A percentile compares a stretch with the other conserved stretches of the same genome.
Evolutionary conservation across 2,797 vertebrate genomes (phyloP).

Genomic region (Cynopterus sphinx): DNA sequence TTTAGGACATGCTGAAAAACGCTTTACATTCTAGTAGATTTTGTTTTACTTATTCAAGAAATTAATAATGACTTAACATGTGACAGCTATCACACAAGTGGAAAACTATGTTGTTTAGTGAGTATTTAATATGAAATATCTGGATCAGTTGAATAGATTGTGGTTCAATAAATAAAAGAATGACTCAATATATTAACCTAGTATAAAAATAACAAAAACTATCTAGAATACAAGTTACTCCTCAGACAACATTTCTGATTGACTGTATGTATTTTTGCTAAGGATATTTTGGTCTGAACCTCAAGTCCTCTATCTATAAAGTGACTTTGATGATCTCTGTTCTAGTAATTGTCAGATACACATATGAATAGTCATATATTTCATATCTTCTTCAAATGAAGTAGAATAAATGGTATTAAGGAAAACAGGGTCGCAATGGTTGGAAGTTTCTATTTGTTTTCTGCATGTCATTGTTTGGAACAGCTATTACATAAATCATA

Average conservation of each 20-base stretch:
- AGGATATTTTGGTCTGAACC: neutral
- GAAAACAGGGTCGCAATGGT: neutral
- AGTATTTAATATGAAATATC: neutral
- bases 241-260: neutral
- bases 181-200: neutral
- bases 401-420: neutral
- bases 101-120: neutral
- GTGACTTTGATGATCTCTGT: neutral
- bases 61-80: neutral
- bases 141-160: neutral
- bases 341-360: neutral
- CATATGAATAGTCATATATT: neutral
- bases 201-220: neutral
- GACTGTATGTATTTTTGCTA: neutral
- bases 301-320: neutral
- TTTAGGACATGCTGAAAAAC: neutral
- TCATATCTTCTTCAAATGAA: neutral
- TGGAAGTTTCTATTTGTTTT: neutral
- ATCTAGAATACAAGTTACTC: neutral
- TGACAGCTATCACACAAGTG: neutral
- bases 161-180: neutral
- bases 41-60: neutral
- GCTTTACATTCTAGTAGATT: neutral
- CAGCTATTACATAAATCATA: neutral
- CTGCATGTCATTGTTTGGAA: neutral